These are phyloP conservation scores for Phylloscopus whistleri DNA, from an alignment of 2,113 vertebrate species.

Conservation along the genomic window DNA sequence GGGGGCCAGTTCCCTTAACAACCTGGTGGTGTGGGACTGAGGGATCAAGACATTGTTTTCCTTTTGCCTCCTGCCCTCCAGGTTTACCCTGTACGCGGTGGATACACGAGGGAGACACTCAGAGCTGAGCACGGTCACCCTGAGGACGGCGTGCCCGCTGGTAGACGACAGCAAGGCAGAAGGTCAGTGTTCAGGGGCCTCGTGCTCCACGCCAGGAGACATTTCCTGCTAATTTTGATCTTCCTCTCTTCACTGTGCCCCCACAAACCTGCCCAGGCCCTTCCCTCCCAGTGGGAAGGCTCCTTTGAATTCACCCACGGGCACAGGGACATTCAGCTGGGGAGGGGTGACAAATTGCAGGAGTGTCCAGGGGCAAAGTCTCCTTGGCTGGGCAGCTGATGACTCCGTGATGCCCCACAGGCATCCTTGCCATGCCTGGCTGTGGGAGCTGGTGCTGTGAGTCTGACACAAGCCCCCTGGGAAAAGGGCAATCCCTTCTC, in stretches of 20 bases:
- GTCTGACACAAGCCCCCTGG: fast-evolving
- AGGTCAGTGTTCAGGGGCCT: constrained; percentile 74
- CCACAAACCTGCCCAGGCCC: not conserved
- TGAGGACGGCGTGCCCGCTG: constrained; percentile 92
- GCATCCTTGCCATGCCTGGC: fast-evolving
- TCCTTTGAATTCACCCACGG: fast-evolving
- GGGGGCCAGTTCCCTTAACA: not conserved
- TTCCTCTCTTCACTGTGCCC: not conserved
- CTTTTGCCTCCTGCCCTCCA: constrained; percentile 57
- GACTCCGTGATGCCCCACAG: fast-evolving
- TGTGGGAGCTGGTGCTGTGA: fast-evolving
- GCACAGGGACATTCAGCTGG: fast-evolving
- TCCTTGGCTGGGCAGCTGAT: not conserved
- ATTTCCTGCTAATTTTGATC: not conserved
- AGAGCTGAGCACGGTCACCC: constrained; percentile 87
- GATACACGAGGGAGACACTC: constrained; percentile 92
- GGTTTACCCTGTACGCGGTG: constrained; percentile 91
- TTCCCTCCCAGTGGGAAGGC: not conserved
- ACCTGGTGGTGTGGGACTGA: not conserved
- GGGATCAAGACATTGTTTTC: not conserved
- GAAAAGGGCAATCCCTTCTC: not conserved
- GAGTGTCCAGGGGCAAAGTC: not conserved
- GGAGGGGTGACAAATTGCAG: not conserved
- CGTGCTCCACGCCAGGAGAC: fast-evolving
- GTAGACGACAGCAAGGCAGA: constrained; percentile 96